These are phyloP conservation scores for Trinectes maculatus DNA, from an alignment of 2,113 vertebrate genomes.

Conservation along the genomic window DNA sequence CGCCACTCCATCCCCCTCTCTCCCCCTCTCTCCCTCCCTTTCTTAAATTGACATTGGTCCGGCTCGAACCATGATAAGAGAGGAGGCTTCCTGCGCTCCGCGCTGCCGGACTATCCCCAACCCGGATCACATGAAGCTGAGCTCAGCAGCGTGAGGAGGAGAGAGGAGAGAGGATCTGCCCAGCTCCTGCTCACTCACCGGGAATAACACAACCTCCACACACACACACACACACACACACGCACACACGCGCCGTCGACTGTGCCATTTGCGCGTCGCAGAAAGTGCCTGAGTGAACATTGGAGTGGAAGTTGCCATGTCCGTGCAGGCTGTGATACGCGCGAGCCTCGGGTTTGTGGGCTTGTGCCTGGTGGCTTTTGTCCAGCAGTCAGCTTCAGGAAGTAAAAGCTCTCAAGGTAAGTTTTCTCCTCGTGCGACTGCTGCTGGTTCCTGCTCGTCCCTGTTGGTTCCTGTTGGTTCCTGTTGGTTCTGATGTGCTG, in stretches of 20 bases:
- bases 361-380: constrained; percentile 88
- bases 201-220: constrained; percentile 59
- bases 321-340: constrained; percentile 84
- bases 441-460: too few species aligned
- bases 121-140: constrained; percentile 71
- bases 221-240: constrained; percentile 29
- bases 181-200: constrained; percentile 51
- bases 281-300: constrained; percentile 62
- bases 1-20: constrained; percentile 84
- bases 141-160: constrained; percentile 54
- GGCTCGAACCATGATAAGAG: constrained; percentile 82
- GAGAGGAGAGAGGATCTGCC: constrained; percentile 24
- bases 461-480: not conserved
- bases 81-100: constrained; percentile 71
- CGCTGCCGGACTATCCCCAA: constrained; percentile 66
- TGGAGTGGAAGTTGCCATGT: constrained; percentile 75
- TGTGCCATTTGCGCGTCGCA: constrained; percentile 56
- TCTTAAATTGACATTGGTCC: constrained; percentile 81
- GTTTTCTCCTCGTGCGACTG: constrained; percentile 75
- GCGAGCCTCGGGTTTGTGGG: constrained; percentile 86
- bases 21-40: constrained; percentile 76
- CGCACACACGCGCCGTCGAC: not conserved
- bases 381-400: constrained; percentile 87
- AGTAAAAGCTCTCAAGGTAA: constrained; percentile 92
- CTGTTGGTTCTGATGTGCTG: too few species aligned